Conservation (phyloP, 2,797 vertebrate species). For the Podarcis siculus region DNA sequence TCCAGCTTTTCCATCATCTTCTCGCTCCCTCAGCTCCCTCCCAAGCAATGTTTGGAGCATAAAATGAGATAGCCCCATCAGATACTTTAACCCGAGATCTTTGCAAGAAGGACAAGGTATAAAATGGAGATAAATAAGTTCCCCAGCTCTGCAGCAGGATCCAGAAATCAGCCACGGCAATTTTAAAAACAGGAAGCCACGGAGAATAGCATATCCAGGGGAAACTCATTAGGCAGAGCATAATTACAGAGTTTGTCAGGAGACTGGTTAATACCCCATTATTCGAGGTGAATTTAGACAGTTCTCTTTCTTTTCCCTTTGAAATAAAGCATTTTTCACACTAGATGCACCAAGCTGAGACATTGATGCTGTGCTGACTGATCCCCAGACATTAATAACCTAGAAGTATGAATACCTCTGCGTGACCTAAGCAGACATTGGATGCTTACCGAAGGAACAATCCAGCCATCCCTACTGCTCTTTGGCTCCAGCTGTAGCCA, state of each 20-base stretch:
- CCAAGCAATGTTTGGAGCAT: not conserved
- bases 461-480: not conserved
- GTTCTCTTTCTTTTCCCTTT: not conserved
- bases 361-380: not conserved
- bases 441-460: slow-evolving; percentile 4
- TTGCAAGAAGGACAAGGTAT: not conserved
- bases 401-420: slow-evolving; percentile 14
- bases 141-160: not conserved
- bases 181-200: slow-evolving; percentile 11
- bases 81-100: not conserved
- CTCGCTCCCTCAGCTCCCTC: not conserved
- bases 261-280: slow-evolving; percentile 18
- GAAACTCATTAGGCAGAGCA: slow-evolving; percentile 12
- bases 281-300: not conserved
- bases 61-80: not conserved
- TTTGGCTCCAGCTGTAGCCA: not conserved
- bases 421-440: slow-evolving; percentile 21
- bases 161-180: not conserved
- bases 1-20: not conserved
- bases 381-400: slow-evolving; percentile 16
- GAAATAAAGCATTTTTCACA: slow-evolving; percentile 9
- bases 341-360: not conserved
- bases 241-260: slow-evolving; percentile 8
- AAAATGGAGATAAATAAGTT: not conserved
- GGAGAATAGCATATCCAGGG: not conserved